Evolutionary conservation across 2,797 vertebrate genomes (phyloP), one percentile per base, ranked within the genome.

Genomic region (Vultur gryphus): DNA sequence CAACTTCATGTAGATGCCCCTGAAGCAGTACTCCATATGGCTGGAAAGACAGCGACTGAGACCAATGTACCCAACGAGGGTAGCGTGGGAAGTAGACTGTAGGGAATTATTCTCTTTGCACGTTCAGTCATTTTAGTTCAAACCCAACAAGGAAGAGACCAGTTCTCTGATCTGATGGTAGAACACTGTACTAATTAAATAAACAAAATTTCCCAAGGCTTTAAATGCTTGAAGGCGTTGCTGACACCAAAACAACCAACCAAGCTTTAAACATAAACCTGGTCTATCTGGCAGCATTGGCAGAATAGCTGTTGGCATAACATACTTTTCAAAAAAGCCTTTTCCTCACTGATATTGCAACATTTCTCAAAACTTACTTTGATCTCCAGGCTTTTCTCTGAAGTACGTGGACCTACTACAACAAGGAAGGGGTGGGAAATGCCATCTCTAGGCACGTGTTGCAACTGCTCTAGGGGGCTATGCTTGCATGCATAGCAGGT

Each of bases 41-140:
- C 20, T 79, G 49, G 76, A 21, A 17, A 44, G n/a, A 24, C 39
- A 37, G 57, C 28, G 26, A 7, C 44, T 0, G 67, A 9, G 73
- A 59, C 41, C 31, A 4, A 3, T 1, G n/a, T 33, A 57, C 44
- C 69, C 0, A 2, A 23, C 0, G 11, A 48, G 48, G 2, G 14
- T 66, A n/a, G 76, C 7, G 7, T 73, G 85, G 61, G 81, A 78
- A 88, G 89, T 2, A 49, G 49, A 43, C 69, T 57, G 41, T 3
- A 5, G 84, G 71, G 51, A 89, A 28, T 37, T 20, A 9, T 4
- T 61, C 67, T 39, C 57, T 52, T 31, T 54, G 66, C 80, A 17
- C 33, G 0, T 82, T 59, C 37, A 70, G 26, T 51, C 51, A 11
- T 49, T 61, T n/a, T 10, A 55, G 35, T 26, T 73, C 80, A 52